Evolutionary conservation across 37 sponge, comb jelly and placozoan genomes (phyloP), one percentile per base, ranked within the genome.

Genomic region (Oopsacas minuta): DNA sequence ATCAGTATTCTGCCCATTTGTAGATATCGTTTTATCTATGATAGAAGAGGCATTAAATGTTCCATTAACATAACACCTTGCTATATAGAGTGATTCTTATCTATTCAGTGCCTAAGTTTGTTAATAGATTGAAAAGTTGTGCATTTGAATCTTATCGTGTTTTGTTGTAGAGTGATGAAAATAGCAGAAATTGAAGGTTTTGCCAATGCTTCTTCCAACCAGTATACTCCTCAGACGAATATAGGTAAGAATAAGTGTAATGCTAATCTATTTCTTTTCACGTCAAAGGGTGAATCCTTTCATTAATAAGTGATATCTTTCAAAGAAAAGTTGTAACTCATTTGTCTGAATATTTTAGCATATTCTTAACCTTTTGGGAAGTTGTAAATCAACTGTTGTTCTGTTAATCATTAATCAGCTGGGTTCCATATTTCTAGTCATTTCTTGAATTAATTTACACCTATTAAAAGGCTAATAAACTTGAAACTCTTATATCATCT

Each of bases 131-230:
- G 49, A 42, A 42, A 42, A 42, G 49, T 42, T 42, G 49, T 42
- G 49, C 49, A 42, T 42, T 42, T 42, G 49, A 25, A 32, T 61
- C 75, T 25, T 61, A 25, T n/a, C 75, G 30, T 61, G 75, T 61
- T 61, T 25, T 61, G 28, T 25, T 61, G 75, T 61, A 61, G 75
- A n/a, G 75, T 61, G 75, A 61, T 61, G 75, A 61, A 61, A 61
- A 61, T 61, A 61, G 75, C 75, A 61, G 75, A 61, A 61, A 61
- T 61, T 61, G 75, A 61, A 61, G 75, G 75, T 12, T 25, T 61
- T 61, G 75, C 75, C 7, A 61, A 61, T 61, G 75, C 75, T 61
- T 61, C 75, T 25, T 25, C 20, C 75, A 61, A n/a, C 30, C 75
- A 61, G 30, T 61, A 61, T 61, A 12, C 75, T 61, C 75, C 75